These are phyloP conservation scores for Meleagris gallopavo DNA, from an alignment of 2,113 vertebrate species.

Conservation along the genomic window DNA sequence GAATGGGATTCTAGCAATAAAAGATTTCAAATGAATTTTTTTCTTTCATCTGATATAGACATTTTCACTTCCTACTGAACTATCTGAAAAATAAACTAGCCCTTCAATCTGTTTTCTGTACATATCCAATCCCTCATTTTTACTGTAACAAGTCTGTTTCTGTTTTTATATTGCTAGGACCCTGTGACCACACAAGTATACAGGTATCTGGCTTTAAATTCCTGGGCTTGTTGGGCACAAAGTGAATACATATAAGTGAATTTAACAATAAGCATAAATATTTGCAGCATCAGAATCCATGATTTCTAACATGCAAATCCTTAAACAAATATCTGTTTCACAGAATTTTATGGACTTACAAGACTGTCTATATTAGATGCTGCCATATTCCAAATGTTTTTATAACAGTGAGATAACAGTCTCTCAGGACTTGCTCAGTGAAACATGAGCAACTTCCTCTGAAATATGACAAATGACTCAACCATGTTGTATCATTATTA, in stretches of 20 bases:
- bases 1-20: not conserved
- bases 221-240: not conserved
- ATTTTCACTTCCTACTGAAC: not conserved
- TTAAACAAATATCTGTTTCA: not conserved
- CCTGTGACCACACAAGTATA: no score
- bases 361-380: not conserved
- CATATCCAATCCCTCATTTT: not conserved
- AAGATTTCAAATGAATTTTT: not conserved
- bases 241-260: not conserved
- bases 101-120: not conserved
- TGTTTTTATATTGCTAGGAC: not conserved
- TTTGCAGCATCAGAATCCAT: not conserved
- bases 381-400: rapidly evolving
- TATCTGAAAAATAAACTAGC: not conserved
- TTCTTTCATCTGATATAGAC: not conserved
- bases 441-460: not conserved
- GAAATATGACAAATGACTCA: not conserved
- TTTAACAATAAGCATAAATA: not conserved
- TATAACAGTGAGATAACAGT: rapidly evolving
- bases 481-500: not conserved
- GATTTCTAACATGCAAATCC: not conserved
- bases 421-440: not conserved
- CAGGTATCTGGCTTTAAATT: not conserved
- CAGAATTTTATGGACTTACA: rapidly evolving
- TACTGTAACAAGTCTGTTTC: not conserved